Conservation (phyloP, 2,888 invertebrate species). For the Drosophila birchii region DNA sequence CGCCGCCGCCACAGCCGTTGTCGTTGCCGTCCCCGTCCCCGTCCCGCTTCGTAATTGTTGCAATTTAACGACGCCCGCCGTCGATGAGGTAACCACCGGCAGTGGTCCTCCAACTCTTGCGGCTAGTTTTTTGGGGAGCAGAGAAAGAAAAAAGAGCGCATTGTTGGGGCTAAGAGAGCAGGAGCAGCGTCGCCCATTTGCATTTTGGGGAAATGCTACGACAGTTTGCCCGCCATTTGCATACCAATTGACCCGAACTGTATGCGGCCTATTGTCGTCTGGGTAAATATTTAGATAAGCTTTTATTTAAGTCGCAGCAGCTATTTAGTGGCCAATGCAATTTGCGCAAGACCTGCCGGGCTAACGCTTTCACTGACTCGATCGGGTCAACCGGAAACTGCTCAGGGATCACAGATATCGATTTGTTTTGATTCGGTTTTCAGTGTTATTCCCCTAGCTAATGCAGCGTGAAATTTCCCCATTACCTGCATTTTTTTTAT, state of each 20-base stretch:
- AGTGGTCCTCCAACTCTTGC: constrained; percentile 21
- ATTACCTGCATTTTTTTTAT: neutral
- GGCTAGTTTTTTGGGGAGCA: constrained; percentile 3
- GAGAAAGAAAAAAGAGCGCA: constrained; percentile 14
- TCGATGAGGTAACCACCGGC: constrained; percentile 65
- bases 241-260: constrained; percentile 60
- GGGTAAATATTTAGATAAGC: constrained; percentile 57
- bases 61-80: constrained; percentile 59
- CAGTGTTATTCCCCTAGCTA: neutral
- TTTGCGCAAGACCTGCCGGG: constrained; percentile 59
- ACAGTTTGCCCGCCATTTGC: constrained; percentile 59
- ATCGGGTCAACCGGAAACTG: constrained; percentile 19
- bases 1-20: constrained; percentile 18
- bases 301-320: constrained; percentile 23
- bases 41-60: constrained; percentile 59
- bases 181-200: constrained; percentile 22
- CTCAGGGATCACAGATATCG: constrained; percentile 9
- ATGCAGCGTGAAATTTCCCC: constrained; percentile 25
- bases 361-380: constrained; percentile 60
- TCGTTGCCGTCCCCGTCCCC: neutral
- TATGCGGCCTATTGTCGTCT: constrained; percentile 45
- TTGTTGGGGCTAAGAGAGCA: constrained; percentile 32
- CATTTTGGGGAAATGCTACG: constrained; percentile 39
- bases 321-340: constrained; percentile 42
- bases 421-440: constrained; percentile 28